Conservation (phyloP, 2,797 vertebrate genomes). For the Alcedo atthis region DNA sequence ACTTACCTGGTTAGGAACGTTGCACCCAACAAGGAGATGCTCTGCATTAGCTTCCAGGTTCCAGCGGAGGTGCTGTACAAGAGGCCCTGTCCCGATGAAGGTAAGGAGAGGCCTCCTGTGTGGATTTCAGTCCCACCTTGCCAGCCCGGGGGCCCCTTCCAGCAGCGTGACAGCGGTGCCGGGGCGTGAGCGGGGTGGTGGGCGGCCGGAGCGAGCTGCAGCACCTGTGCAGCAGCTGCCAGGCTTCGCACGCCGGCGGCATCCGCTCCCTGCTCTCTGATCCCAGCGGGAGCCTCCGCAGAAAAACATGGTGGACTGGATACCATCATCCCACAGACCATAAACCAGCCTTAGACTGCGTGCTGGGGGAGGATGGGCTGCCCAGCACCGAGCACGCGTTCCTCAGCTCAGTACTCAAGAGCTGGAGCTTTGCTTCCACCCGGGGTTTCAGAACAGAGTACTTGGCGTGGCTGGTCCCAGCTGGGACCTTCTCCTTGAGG, state of each 20-base stretch:
- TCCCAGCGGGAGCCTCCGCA: neutral
- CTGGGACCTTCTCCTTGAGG: neutral
- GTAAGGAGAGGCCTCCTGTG: slow-evolving; percentile 67
- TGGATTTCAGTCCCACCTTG: neutral
- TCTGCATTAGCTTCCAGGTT: slow-evolving; percentile 90
- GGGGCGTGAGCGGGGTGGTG: fast-evolving
- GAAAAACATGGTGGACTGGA: neutral
- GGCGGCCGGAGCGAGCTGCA: fast-evolving
- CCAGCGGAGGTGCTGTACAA: slow-evolving; percentile 85
- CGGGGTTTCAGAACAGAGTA: neutral
- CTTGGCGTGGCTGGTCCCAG: neutral
- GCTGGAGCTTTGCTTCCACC: neutral
- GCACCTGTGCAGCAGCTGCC: neutral
- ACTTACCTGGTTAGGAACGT: slow-evolving; percentile 92
- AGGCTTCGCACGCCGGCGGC: fast-evolving
- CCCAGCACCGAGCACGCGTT: neutral
- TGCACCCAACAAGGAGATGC: slow-evolving; percentile 96
- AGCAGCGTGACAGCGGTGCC: fast-evolving
- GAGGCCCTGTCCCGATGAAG: slow-evolving; percentile 66
- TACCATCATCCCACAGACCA: neutral
- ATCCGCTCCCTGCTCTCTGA: neutral
- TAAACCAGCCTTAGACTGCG: neutral
- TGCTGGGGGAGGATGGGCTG: neutral
- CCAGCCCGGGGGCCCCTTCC: neutral
- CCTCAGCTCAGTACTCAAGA: neutral